Percentiles rank a stretch among this genome's conserved stretches.
Conservation (phyloP, 2,888 invertebrate species). For the Blastobasis lacticolella region DNA sequence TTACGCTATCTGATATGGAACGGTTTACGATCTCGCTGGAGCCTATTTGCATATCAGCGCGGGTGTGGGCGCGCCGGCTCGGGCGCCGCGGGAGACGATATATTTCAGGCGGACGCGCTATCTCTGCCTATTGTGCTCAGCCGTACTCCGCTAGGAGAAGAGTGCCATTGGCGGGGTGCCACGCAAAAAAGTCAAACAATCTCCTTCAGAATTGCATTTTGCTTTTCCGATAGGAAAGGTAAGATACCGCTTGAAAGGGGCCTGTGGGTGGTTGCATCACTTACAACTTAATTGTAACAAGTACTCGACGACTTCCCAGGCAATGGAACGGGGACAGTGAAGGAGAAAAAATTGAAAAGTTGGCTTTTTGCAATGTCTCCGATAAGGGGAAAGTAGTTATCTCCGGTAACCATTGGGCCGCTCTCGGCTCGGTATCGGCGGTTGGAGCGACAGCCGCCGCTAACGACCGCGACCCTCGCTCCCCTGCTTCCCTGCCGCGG, state of each 20-base stretch:
- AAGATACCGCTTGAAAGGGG: no score
- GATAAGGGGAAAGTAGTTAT: no score
- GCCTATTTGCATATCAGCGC: conserved; percentile 65
- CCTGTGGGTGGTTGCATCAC: no score
- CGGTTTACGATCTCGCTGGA: conserved; percentile 60
- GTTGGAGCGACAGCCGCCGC: conserved; percentile 19
- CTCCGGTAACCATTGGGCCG: no score
- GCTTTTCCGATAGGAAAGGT: no score
- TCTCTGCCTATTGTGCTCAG: conserved; percentile 51
- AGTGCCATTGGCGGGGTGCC: conserved; percentile 4
- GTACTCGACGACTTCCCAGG: no score
- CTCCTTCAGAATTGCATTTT: no score
- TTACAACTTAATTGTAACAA: no score
- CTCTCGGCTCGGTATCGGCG: not conserved
- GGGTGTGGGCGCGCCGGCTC: conserved; percentile 35
- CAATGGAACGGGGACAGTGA: not conserved
- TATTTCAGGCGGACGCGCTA: conserved; percentile 57
- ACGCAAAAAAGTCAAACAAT: conserved; percentile 3
- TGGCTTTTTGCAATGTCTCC: not conserved
- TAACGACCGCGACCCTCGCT: conserved; percentile 37
- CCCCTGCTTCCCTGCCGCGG: conserved; percentile 42
- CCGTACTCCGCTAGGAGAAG: conserved; percentile 32
- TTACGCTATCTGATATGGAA: conserved; percentile 61
- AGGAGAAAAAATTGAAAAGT: conserved; percentile 20
- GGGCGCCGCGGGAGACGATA: conserved; percentile 49